These are phyloP conservation scores for Symphodus melops DNA, from an alignment of 2,113 vertebrate species.

Conservation along the genomic window DNA sequence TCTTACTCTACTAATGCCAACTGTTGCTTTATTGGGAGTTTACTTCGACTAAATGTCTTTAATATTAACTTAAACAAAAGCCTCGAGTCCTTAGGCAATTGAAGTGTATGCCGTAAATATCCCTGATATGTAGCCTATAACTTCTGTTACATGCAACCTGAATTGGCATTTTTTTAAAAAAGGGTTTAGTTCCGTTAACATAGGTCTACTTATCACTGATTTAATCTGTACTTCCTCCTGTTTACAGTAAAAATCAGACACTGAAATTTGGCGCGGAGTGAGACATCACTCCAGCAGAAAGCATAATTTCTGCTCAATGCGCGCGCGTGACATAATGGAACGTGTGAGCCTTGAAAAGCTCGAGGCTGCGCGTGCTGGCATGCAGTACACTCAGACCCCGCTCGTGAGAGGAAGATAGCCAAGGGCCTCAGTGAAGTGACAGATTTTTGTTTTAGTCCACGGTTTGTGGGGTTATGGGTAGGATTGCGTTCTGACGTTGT, in stretches of 20 bases:
- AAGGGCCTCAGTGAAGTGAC: too few species aligned
- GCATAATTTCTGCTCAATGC: conserved; percentile 84
- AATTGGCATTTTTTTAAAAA: too few species aligned
- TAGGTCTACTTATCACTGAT: neutral
- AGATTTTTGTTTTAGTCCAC: neutral
- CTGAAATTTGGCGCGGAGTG: conserved; percentile 34
- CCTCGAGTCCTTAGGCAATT: too few species aligned
- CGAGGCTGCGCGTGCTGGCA: conserved; percentile 40
- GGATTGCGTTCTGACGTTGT: conserved; percentile 73
- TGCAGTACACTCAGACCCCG: neutral
- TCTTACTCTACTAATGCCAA: too few species aligned
- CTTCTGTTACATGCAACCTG: too few species aligned
- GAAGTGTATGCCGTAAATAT: too few species aligned
- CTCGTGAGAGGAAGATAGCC: conserved; percentile 69
- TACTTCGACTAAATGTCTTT: too few species aligned
- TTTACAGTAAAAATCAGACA: neutral
- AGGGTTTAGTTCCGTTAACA: too few species aligned
- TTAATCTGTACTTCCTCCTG: neutral
- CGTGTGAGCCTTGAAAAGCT: conserved; percentile 79
- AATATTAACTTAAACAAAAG: too few species aligned
- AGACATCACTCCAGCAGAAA: conserved; percentile 26
- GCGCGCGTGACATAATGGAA: conserved; percentile 87
- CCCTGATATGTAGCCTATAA: too few species aligned
- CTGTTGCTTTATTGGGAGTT: too few species aligned
- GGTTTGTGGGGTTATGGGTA: conserved; percentile 55